Conservation (phyloP, 1,140 invertebrate species). For the Notospermus geniculatus region DNA sequence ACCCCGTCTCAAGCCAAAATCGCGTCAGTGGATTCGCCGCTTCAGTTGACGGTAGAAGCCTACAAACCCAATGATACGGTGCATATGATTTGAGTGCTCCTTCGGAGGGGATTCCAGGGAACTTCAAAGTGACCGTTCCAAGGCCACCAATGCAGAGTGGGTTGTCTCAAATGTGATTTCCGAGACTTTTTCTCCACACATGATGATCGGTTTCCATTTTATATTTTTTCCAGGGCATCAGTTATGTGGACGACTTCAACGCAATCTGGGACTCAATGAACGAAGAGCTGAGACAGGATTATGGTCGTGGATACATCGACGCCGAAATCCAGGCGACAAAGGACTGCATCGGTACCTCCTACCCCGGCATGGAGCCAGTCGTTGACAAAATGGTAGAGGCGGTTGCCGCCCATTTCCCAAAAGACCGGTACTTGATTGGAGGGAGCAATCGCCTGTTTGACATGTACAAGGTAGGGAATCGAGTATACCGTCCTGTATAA, state of each 20-base stretch:
- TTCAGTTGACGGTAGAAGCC: no score
- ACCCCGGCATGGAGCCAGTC: constrained; percentile 27
- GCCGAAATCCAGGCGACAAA: constrained; percentile 16
- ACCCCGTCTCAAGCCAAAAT: no score
- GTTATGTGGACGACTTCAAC: constrained; percentile 6
- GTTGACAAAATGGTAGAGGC: constrained; percentile 34
- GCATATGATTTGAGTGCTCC: no score
- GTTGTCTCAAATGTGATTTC: no score
- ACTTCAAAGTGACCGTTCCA: no score
- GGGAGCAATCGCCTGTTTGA: constrained; percentile 34
- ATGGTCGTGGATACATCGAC: constrained; percentile 36
- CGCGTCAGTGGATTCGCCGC: no score
- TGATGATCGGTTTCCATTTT: constrained; percentile 2
- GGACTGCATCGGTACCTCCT: constrained; percentile 17
- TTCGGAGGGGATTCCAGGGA: no score
- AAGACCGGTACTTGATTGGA: constrained; percentile 31
- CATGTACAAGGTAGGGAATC: constrained; percentile 32
- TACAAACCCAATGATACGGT: no score
- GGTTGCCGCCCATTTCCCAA: constrained; percentile 24
- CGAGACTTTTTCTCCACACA: no score
- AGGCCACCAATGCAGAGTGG: no score
- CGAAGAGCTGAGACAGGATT: constrained; percentile 26
- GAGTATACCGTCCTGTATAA: no score
- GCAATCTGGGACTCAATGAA: constrained; percentile 23
- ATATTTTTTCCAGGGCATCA: neutral